Base-by-base conservation (phyloP, 2,888 invertebrate species). In the Agrilus cyanescens region DNA sequence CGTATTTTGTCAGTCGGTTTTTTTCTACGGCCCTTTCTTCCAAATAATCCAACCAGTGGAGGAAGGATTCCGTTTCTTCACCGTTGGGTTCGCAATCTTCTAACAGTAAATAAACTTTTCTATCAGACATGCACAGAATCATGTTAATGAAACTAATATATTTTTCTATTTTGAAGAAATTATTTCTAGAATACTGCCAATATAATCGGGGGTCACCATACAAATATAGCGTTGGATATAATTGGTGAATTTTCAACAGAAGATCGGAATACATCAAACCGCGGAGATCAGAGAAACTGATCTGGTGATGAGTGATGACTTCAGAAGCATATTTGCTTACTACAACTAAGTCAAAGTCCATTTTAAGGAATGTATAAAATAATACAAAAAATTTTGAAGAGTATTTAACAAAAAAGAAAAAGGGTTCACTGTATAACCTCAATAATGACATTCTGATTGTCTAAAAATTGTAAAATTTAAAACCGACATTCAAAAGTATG, bases 251-350 rank as follows among this genome's bases (percentile, higher is more conserved):
- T 43, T 44, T 40, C 13, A 48, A 47, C 35, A 46, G 40, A 12
- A 57, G 38, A 30, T 55, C 52, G 29, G 38, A 32, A 10, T 50
- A 29, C 12, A 41, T 37, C 6, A 44, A 44, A n/a, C 36, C 12
- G 12, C 46, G 40, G 7, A 44, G 10, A 13, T 47, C 31, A 7
- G 41, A 37, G 15, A 53, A 41, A 40, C 32, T 32, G 7, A 55
- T 35, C 18, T 37, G 39, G 34, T 46, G 38, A 12, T 36, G 35
- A 20, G 42, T 38, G 38, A 57, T 38, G 16, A 57, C 46, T 44
- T 52, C 54, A 25, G 52, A 53, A 35, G 53, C 50, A 20, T 50
- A 45, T 47, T 53, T 54, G 43, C 58, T 58, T 30, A 58, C 41
- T 12, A 50, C 46, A 32, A 51, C 14, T 12, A 55, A 20, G 32